These are phyloP conservation scores for Tricholauxania praeusta DNA, from an alignment of 2,888 invertebrate species.

Conservation along the genomic window DNA sequence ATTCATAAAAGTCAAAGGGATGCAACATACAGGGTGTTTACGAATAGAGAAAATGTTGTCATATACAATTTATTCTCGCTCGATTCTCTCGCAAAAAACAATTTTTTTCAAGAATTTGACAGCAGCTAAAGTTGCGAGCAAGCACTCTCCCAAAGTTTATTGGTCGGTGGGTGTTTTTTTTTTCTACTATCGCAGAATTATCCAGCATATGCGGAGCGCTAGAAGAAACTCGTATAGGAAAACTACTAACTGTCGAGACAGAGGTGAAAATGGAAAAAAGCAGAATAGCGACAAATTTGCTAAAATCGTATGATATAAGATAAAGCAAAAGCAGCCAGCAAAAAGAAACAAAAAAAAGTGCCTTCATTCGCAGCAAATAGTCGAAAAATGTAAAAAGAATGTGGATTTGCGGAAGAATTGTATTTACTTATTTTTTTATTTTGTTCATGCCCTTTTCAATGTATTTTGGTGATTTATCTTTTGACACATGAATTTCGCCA, in stretches of 20 bases:
- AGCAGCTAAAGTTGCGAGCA: neutral
- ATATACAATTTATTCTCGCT: no score
- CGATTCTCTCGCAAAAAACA: no score
- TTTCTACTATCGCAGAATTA: neutral
- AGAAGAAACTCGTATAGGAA: conserved; percentile 1
- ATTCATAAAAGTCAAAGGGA: no score
- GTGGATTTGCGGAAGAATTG: neutral
- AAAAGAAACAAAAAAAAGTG: conserved; percentile 5
- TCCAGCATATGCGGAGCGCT: neutral
- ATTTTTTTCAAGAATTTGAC: no score
- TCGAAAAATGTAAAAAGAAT: neutral
- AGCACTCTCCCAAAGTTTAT: neutral
- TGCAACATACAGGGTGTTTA: no score
- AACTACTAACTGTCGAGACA: neutral
- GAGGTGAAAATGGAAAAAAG: neutral
- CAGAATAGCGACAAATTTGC: conserved; percentile 5
- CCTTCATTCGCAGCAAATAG: neutral
- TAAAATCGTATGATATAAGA: conserved; percentile 32
- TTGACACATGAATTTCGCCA: neutral
- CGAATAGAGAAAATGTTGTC: no score
- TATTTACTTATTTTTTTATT: neutral
- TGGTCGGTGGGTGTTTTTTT: neutral
- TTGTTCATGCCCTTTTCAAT: neutral
- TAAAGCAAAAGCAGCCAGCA: neutral
- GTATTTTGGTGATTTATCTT: neutral